These are phyloP conservation scores for Argyrosomus regius DNA, from an alignment of 2,797 vertebrate species.

Conservation along the genomic window DNA sequence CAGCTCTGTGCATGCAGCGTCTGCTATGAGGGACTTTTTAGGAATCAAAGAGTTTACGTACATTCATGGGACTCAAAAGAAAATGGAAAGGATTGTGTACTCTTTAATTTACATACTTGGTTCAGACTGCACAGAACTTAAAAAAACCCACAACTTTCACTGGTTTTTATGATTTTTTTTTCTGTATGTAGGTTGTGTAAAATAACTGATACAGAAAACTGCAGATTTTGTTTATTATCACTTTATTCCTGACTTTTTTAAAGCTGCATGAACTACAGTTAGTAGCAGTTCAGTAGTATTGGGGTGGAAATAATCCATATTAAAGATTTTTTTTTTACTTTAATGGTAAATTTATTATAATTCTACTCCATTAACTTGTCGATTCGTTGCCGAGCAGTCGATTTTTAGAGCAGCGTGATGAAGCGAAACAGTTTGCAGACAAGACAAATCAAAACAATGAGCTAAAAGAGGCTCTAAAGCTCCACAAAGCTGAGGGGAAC, in stretches of 20 bases:
- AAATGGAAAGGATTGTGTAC: slow-evolving; percentile 26
- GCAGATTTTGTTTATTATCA: neutral
- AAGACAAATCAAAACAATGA: no score
- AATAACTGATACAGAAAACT: slow-evolving; percentile 16
- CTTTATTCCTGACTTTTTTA: slow-evolving; percentile 11
- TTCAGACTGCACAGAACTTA: neutral
- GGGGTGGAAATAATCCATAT: no score
- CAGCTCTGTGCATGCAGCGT: slow-evolving; percentile 19
- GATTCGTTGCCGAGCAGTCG: no score
- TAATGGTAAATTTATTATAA: neutral
- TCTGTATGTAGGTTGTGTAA: neutral
- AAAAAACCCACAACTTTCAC: neutral
- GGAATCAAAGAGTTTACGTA: slow-evolving; percentile 25
- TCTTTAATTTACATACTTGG: slow-evolving; percentile 52
- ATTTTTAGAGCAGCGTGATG: no score
- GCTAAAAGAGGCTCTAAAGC: no score
- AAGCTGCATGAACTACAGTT: slow-evolving; percentile 26
- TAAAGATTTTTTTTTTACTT: neutral
- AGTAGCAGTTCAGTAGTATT: neutral
- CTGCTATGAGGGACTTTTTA: neutral
- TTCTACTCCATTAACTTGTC: no score
- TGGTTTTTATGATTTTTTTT: neutral
- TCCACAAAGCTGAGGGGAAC: no score
- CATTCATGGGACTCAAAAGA: slow-evolving; percentile 13
- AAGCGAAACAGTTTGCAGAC: no score